A percentile compares a stretch with the other conserved stretches of the same genome.
Evolutionary conservation across 2,888 invertebrate genomes (phyloP).

Genomic region (Harpalus rubripes): DNA sequence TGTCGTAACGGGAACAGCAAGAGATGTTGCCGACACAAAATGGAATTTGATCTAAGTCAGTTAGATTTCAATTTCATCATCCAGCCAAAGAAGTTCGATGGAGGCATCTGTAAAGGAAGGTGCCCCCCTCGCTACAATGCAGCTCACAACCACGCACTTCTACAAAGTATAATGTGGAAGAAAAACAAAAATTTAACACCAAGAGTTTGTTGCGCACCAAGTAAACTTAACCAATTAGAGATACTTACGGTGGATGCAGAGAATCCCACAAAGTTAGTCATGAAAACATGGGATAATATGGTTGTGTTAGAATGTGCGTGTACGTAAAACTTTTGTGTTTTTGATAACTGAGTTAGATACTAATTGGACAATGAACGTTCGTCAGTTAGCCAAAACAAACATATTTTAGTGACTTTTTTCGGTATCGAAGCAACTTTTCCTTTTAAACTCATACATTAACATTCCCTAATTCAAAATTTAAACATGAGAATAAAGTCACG

Average conservation of each 20-base stretch:
- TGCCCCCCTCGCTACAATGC: slow-evolving; percentile 85
- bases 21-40: slow-evolving; percentile 83
- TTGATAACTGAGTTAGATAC: slow-evolving; percentile 22
- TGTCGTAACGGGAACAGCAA: slow-evolving; percentile 79
- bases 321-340: slow-evolving; percentile 77
- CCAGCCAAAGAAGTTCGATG: slow-evolving; percentile 85
- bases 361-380: slow-evolving; percentile 38
- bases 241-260: slow-evolving; percentile 84
- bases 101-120: slow-evolving; percentile 85
- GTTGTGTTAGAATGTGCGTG: slow-evolving; percentile 86
- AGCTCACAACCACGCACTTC: slow-evolving; percentile 85
- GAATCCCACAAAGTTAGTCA: slow-evolving; percentile 81
- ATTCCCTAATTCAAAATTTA: neutral
- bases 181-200: slow-evolving; percentile 76
- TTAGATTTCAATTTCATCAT: slow-evolving; percentile 82
- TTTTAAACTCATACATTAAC: neutral
- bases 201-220: slow-evolving; percentile 85
- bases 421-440: neutral
- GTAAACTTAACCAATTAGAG: slow-evolving; percentile 82
- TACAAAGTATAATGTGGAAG: slow-evolving; percentile 85
- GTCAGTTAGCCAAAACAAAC: slow-evolving; percentile 10
- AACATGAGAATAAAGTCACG: slow-evolving; percentile 5
- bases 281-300: slow-evolving; percentile 86
- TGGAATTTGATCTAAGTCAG: slow-evolving; percentile 73
- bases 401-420: slow-evolving; percentile 21